Evolutionary conservation across 2,797 vertebrate species (phyloP).

Genomic region (Poecilia picta): DNA sequence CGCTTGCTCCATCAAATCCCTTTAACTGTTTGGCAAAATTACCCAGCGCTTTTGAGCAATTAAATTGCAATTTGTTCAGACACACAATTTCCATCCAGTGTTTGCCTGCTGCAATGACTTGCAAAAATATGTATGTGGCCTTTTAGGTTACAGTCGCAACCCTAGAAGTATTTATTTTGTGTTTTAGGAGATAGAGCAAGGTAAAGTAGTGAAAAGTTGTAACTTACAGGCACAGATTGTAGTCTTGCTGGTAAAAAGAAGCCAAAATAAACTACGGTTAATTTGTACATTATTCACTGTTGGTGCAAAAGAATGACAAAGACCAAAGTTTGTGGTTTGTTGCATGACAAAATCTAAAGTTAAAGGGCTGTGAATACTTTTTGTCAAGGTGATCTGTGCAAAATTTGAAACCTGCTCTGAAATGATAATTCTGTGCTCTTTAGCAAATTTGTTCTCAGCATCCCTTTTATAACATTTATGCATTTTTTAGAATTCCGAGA

Average conservation of each 20-base stretch:
- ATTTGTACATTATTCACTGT: not conserved
- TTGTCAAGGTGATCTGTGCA: not conserved
- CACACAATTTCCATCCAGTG: slow-evolving; percentile 14
- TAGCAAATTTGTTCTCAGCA: not conserved
- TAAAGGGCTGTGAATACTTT: not conserved
- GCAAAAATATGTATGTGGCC: not conserved
- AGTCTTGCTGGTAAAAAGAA: too few relatives aligned
- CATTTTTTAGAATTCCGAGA: not conserved
- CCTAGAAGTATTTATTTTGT: not conserved
- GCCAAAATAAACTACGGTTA: not conserved
- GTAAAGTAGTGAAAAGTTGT: not conserved
- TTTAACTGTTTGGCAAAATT: slow-evolving; percentile 44
- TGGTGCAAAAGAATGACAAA: not conserved
- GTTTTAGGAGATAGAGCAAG: not conserved
- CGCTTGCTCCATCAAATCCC: slow-evolving; percentile 32
- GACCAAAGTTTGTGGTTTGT: not conserved
- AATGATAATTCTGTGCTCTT: not conserved
- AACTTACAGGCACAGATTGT: not conserved
- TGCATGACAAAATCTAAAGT: not conserved
- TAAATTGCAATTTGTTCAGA: slow-evolving; percentile 33
- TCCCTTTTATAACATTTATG: not conserved
- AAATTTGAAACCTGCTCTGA: not conserved
- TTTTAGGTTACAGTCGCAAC: not conserved
- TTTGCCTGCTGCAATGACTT: not conserved
- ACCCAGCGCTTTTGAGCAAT: slow-evolving; percentile 34